phyloP scores from a whole-genome alignment of 2,888 invertebrate genomes.

The Cosmopolites sordidus region DNA sequence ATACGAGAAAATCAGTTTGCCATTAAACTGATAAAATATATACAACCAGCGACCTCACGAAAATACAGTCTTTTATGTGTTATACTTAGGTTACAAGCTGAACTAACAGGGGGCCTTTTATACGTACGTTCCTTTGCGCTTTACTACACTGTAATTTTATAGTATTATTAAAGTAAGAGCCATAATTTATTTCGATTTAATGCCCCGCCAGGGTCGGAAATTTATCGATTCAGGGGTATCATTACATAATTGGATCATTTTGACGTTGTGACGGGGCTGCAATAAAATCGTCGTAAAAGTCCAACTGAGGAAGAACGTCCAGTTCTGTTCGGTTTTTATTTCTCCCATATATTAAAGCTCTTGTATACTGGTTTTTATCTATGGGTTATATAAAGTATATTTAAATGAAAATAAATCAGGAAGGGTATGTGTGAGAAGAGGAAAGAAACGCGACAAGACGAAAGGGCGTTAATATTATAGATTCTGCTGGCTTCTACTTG shows the following conservation, averaged over 20 bases:
- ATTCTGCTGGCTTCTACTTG: too few species aligned
- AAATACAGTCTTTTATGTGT: conserved; percentile 24
- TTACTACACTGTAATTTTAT: conserved; percentile 25
- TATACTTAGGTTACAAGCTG: conserved; percentile 23
- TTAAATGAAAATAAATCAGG: too few species aligned
- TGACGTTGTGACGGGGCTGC: too few species aligned
- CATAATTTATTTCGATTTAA: conserved; percentile 26
- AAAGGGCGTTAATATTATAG: too few species aligned
- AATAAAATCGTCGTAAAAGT: conserved; percentile 14
- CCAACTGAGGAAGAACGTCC: too few species aligned
- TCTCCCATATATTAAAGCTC: too few species aligned
- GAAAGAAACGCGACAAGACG: too few species aligned
- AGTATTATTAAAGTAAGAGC: conserved; percentile 27
- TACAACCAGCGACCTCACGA: conserved; percentile 19
- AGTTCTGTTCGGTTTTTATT: too few species aligned
- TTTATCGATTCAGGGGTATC: conserved; percentile 17
- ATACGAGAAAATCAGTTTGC: too few species aligned
- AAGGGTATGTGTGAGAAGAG: too few species aligned
- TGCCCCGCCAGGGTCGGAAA: conserved; percentile 12
- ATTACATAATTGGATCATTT: conserved; percentile 23
- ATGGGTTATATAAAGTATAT: too few species aligned
- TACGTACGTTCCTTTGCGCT: conserved; percentile 14
- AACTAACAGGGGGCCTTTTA: conserved; percentile 19
- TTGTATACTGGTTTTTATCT: too few species aligned
- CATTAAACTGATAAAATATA: background rate